phyloP scores from a whole-genome alignment of 2,113 vertebrate species.

The Anhinga rufa region DNA sequence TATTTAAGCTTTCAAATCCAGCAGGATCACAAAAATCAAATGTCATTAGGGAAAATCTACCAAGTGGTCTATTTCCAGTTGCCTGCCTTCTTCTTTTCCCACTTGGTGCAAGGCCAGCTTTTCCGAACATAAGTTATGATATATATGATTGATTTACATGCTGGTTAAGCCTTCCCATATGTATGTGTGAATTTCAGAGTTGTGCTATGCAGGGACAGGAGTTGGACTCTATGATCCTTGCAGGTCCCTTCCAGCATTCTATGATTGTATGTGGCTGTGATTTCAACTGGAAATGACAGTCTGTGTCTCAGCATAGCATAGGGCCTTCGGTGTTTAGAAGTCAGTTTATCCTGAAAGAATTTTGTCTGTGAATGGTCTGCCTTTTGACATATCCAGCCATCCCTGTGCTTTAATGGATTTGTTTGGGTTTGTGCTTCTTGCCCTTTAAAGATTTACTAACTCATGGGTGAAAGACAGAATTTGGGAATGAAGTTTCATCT shows the following conservation, averaged over 20 bases:
- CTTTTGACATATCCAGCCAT: not conserved
- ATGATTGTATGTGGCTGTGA: not conserved
- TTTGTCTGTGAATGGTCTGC: not conserved
- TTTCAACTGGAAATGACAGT: not conserved
- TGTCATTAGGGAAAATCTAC: not conserved
- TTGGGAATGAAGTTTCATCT: not conserved
- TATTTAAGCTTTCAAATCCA: not conserved
- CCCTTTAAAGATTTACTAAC: not conserved
- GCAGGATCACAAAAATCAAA: not conserved
- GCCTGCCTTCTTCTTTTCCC: not conserved
- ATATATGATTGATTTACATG: not conserved
- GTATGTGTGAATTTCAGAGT: not conserved
- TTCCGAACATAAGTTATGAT: not conserved
- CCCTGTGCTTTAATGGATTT: not conserved
- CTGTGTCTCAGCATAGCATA: not conserved
- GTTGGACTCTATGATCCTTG: too few species aligned
- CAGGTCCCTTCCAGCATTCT: too few species aligned
- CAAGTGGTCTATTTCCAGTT: not conserved
- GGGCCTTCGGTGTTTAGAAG: not conserved
- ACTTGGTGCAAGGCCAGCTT: not conserved
- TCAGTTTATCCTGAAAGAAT: not conserved
- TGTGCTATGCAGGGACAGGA: too few species aligned
- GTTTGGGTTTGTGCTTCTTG: not conserved
- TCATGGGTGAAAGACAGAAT: not conserved
- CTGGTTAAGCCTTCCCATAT: not conserved